Percentiles rank a stretch among this genome's conserved stretches.
Evolutionary conservation across 2,888 invertebrate genomes (phyloP).

Genomic region (Mythimna vitellina): DNA sequence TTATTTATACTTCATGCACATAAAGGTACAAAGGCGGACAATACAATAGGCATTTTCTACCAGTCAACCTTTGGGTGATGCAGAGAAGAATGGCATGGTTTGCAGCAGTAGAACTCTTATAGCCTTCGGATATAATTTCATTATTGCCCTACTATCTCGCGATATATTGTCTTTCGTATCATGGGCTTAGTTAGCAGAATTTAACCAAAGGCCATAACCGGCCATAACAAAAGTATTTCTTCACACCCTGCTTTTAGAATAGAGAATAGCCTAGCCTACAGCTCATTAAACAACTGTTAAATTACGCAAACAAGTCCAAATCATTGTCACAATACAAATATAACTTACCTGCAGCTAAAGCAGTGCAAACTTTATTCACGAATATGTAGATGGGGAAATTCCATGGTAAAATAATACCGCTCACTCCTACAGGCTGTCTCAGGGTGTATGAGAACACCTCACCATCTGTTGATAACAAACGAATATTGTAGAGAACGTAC

Average conservation of each 20-base stretch:
- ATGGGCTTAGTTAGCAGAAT: too few species aligned
- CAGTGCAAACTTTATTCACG: constrained; percentile 96
- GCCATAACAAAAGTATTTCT: too few species aligned
- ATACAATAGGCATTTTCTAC: too few species aligned
- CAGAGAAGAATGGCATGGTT: too few species aligned
- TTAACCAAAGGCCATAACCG: too few species aligned
- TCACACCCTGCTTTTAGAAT: background rate
- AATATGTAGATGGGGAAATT: constrained; percentile 97
- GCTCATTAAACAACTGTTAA: background rate
- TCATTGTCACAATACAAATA: background rate
- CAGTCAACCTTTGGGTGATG: too few species aligned
- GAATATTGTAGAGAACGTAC: background rate
- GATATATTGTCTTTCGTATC: background rate
- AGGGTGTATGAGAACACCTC: constrained; percentile 93
- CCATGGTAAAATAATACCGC: constrained; percentile 97
- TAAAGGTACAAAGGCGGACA: too few species aligned
- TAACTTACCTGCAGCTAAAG: constrained; percentile 88
- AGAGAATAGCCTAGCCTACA: background rate
- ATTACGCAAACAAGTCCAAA: background rate
- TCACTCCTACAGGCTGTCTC: constrained; percentile 92
- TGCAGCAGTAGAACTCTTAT: background rate
- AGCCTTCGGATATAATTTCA: background rate
- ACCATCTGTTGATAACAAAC: constrained; percentile 89
- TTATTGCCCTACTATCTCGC: background rate
- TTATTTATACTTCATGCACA: too few species aligned